A percentile compares a stretch with the other conserved stretches of the same genome.
Evolutionary conservation across 2,797 vertebrate genomes (phyloP).

Genomic region (Etheostoma nigrum): DNA sequence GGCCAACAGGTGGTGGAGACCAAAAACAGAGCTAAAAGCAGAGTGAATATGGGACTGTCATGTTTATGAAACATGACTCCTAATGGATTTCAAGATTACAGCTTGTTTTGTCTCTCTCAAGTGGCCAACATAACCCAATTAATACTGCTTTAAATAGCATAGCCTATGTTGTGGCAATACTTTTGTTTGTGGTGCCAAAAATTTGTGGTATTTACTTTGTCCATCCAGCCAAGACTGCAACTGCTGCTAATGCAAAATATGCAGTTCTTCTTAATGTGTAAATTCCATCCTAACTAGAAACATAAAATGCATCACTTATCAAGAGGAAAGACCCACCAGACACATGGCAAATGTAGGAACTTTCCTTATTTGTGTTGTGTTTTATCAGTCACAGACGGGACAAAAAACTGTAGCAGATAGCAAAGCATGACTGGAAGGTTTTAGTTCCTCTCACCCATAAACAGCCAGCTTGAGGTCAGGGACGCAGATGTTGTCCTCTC

Average conservation of each 20-base stretch:
- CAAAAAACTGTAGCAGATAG: constrained; percentile 3
- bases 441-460: constrained; percentile 84
- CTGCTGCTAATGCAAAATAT: neutral
- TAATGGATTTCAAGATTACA: neutral
- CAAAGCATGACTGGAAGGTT: neutral
- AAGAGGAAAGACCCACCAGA: constrained; percentile 6
- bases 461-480: constrained; percentile 93
- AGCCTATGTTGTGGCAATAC: neutral
- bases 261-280: constrained; percentile 6
- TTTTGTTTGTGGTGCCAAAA: neutral
- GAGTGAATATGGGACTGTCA: neutral
- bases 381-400: neutral
- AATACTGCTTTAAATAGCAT: neutral
- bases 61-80: neutral
- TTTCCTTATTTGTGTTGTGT: neutral
- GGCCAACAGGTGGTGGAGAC: neutral
- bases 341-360: neutral
- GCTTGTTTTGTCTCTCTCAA: neutral
- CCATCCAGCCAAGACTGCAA: neutral
- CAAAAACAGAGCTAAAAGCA: constrained; percentile 4
- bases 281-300: constrained; percentile 20
- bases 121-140: neutral
- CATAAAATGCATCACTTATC: constrained; percentile 32
- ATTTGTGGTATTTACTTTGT: constrained; percentile 14
- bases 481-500: constrained; percentile 95